Evolutionary conservation across 2,797 vertebrate species (phyloP), one percentile per base, ranked within the genome.

Genomic region (Falco rusticolus): DNA sequence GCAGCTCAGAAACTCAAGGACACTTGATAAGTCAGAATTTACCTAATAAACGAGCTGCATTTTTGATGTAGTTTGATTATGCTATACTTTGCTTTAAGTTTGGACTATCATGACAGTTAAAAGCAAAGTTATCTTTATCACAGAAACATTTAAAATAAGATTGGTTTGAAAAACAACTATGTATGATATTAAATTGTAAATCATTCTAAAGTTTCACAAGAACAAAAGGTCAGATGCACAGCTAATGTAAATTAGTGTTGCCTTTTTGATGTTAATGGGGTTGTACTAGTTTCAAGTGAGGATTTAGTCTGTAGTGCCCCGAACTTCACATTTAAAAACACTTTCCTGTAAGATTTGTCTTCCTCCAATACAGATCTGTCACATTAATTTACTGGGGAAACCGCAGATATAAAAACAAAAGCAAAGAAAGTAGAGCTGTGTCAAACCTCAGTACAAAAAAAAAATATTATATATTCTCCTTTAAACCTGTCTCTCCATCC

Each of bases 31-130:
- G 92, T 96, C 90, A 95, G 59, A 97, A 96, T 96, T 95, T 96
- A 96, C 93, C 95, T 97, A 96, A 95, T 90, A 94, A 96, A 91
- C 14, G 69, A 97, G 85, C 28, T 92, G 68, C 83, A 93, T 91
- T 97, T 95, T 88, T 75, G 37, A 84, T 95, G 47, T 87, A 79
- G 95, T 87, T 94, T 69, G 72, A 89, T 93, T 91, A 80, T 88
- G 28, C 88, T 91, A 87, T 59, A 85, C 76, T 89, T 61, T 47
- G 20, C 47, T 92, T 95, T 80, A 94, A 63, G 37, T 95, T 81
- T 83, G 72, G 57, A 77, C 94, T 77, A 92, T 94, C 56, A 54
- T 43, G 66, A 69, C 74, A 93, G 87, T 86, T 95, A 87, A 97
- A 96, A 96, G 82, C 43, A 87, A 87, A 93, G 51, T 63, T 93